Conservation (phyloP, 2,797 vertebrate species). For the Zonotrichia albicollis region DNA sequence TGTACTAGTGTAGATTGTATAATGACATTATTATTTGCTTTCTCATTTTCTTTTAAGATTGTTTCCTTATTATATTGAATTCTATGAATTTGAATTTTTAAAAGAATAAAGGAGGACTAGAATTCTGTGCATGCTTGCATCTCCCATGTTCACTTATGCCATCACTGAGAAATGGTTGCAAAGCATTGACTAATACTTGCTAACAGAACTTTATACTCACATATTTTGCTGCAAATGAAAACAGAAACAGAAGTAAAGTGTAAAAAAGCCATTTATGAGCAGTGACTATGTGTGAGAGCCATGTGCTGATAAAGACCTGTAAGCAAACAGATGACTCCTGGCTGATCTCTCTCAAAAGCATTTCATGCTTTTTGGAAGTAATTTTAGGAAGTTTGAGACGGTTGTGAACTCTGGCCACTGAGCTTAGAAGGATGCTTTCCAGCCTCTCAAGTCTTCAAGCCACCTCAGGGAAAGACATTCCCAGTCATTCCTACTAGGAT, state of each 20-base stretch:
- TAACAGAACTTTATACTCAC: neutral
- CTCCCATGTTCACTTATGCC: neutral
- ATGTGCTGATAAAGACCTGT: neutral
- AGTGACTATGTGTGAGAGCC: neutral
- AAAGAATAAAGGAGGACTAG: neutral
- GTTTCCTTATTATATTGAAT: neutral
- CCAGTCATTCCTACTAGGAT: neutral
- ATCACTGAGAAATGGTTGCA: neutral
- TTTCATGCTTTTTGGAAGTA: neutral
- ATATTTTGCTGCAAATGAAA: neutral
- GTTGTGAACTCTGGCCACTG: neutral
- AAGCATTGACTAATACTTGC: neutral
- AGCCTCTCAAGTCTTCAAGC: neutral
- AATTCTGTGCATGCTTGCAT: neutral
- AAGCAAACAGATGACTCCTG: neutral
- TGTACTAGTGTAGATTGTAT: neutral
- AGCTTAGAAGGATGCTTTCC: neutral
- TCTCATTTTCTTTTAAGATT: neutral
- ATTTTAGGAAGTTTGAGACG: neutral
- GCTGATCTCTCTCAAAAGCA: fast-evolving
- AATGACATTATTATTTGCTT: neutral
- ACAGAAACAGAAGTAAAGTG: neutral
- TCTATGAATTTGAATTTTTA: neutral
- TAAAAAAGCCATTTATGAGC: neutral
- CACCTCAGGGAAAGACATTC: fast-evolving